Conservation (phyloP, 1,140 invertebrate species). For the Drosophila ogumai region DNA sequence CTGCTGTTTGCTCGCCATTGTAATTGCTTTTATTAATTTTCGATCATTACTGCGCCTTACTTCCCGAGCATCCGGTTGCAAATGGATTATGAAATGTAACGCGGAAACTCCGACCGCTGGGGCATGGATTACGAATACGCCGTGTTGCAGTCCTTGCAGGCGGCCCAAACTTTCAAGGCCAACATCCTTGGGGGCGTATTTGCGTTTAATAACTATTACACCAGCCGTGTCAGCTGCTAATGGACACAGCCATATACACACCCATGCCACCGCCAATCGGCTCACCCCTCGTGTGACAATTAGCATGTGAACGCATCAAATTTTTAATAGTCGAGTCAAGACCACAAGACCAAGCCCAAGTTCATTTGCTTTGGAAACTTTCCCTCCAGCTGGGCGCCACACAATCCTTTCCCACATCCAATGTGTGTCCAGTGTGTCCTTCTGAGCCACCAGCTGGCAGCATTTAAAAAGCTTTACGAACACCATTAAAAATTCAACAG, state of each 20-base stretch:
- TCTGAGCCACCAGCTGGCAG: conserved; percentile 44
- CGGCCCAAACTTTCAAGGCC: conserved; percentile 14
- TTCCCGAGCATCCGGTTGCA: conserved; percentile 56
- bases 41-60: conserved; percentile 51
- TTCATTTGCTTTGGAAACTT: conserved; percentile 44
- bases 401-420: conserved; percentile 47
- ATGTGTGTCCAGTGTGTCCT: conserved; percentile 17
- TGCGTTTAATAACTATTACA: conserved; percentile 24
- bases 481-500: conserved; percentile 39
- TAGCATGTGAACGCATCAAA: conserved; percentile 63
- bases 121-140: conserved; percentile 22
- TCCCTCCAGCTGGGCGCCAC: conserved; percentile 33
- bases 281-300: conserved; percentile 55
- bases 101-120: conserved; percentile 22
- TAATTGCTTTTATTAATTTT: conserved; percentile 57
- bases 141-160: conserved; percentile 18
- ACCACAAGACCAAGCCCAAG: conserved; percentile 43
- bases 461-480: conserved; percentile 43
- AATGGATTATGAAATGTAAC: conserved; percentile 71
- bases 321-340: conserved; percentile 43
- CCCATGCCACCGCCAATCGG: conserved; percentile 1
- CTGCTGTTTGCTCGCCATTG: conserved; percentile 25
- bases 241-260: conserved; percentile 22
- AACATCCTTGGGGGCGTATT: conserved; percentile 25
- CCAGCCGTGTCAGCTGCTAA: conserved; percentile 38